Percentiles rank a stretch among this genome's conserved stretches.
Conservation (phyloP, 1,140 invertebrate species). For the Parapsyche elsis region DNA sequence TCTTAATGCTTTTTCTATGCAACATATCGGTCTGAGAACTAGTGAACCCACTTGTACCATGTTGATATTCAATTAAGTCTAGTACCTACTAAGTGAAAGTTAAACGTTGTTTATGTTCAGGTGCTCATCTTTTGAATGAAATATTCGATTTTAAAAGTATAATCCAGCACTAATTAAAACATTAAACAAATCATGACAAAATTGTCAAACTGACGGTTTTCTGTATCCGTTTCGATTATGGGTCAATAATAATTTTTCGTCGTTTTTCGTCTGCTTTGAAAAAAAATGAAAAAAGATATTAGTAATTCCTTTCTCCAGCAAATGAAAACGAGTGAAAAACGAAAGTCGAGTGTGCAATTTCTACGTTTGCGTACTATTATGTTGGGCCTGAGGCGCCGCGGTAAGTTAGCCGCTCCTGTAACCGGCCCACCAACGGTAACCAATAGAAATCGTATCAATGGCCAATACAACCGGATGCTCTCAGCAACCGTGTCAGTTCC, state of each 20-base stretch:
- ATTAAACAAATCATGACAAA: too few species aligned
- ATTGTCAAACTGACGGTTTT: too few species aligned
- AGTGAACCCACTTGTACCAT: background rate
- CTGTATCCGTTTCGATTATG: too few species aligned
- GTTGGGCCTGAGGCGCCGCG: slow-evolving; percentile 20
- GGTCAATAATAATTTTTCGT: background rate
- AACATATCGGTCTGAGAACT: slow-evolving; percentile 18
- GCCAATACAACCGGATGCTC: slow-evolving; percentile 33
- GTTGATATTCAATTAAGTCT: slow-evolving; percentile 6
- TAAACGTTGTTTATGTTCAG: background rate
- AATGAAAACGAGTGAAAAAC: slow-evolving; percentile 44
- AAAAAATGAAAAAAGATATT: background rate
- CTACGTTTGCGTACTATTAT: slow-evolving; percentile 50
- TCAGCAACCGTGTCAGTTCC: slow-evolving; percentile 24
- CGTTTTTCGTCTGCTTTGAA: background rate
- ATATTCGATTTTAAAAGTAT: too few species aligned
- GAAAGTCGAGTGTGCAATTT: slow-evolving; percentile 46
- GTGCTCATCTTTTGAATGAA: too few species aligned
- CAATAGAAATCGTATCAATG: slow-evolving; percentile 47
- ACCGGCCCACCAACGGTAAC: slow-evolving; percentile 20
- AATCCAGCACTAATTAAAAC: too few species aligned
- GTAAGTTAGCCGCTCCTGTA: slow-evolving; percentile 1
- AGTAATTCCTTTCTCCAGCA: background rate
- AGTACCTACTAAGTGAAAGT: slow-evolving; percentile 31
- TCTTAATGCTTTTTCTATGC: slow-evolving; percentile 28